Evolutionary conservation across 2,113 vertebrate genomes (phyloP).

Genomic region (Perccottus glenii): DNA sequence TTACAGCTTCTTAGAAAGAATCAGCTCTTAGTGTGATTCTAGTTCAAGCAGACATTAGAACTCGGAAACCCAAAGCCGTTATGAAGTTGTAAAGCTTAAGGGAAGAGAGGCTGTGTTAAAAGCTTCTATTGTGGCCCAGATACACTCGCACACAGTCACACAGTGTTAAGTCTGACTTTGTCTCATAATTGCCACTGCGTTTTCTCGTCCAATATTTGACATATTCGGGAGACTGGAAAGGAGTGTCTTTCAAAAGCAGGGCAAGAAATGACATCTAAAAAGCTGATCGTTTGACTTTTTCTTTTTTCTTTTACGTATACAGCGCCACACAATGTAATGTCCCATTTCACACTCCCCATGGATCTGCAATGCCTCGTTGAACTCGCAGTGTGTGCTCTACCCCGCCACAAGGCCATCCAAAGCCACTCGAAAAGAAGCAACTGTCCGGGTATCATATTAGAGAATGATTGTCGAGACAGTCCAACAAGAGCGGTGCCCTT

Average conservation of each 20-base stretch:
- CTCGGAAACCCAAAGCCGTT: conserved; percentile 5
- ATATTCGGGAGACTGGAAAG: conserved; percentile 1
- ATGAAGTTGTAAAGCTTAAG: conserved; percentile 3
- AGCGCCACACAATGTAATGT: conserved; percentile 13
- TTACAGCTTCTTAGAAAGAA: neutral
- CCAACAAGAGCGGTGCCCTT: conserved; percentile 58
- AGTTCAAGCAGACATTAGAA: conserved; percentile 3
- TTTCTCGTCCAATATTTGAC: neutral
- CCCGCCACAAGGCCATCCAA: conserved; percentile 44
- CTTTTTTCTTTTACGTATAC: conserved; percentile 13
- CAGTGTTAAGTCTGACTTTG: neutral
- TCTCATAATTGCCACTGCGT: conserved; percentile 9
- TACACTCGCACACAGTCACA: conserved; percentile 6
- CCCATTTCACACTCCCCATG: conserved; percentile 29
- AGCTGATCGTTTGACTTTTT: conserved; percentile 18
- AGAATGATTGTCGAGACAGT: conserved; percentile 65
- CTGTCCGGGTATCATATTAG: conserved; percentile 45
- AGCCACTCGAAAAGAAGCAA: conserved; percentile 45
- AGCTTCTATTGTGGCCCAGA: conserved; percentile 2
- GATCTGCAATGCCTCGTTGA: conserved; percentile 47
- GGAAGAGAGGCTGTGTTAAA: neutral
- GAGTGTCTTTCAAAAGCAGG: conserved; percentile 25
- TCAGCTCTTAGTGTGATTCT: conserved; percentile 17
- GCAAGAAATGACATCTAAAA: conserved; percentile 20
- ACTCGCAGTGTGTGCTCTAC: conserved; percentile 33